These are phyloP conservation scores for Tenthredo mesomela DNA, from an alignment of 2,888 invertebrate species.

Conservation along the genomic window DNA sequence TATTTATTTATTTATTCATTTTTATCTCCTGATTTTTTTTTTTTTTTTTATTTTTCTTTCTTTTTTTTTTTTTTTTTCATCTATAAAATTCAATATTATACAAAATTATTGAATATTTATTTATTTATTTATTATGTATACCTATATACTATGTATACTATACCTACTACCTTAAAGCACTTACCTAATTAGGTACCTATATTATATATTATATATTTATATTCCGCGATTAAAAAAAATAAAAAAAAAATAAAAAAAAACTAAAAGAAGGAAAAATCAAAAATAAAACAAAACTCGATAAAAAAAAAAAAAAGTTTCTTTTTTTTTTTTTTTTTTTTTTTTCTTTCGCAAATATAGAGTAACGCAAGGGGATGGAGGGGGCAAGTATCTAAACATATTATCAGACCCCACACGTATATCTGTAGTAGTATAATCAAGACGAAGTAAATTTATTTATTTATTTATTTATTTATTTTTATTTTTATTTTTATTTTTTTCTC, in stretches of 20 bases:
- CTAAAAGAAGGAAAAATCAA: too few relatives aligned
- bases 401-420: neutral
- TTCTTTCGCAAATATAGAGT: too few relatives aligned
- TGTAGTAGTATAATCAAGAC: neutral
- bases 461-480: neutral
- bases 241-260: too few relatives aligned
- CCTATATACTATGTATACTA: neutral
- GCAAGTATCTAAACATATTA: neutral
- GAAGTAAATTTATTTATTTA: neutral
- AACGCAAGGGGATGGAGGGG: neutral
- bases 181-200: neutral
- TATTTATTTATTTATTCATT: neutral
- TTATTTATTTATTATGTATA: neutral
- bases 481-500: too few relatives aligned
- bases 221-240: slow-evolving; percentile 48
- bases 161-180: neutral
- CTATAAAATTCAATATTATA: neutral
- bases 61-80: neutral
- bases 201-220: neutral
- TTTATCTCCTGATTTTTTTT: too few relatives aligned
- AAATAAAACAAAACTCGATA: too few relatives aligned
- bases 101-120: neutral
- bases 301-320: too few relatives aligned
- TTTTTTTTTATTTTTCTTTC: too few relatives aligned
- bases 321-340: too few relatives aligned